Evolutionary conservation across 1,140 invertebrate species (phyloP), one percentile per base, ranked within the genome.

Genomic region (Zaprionus davidi): DNA sequence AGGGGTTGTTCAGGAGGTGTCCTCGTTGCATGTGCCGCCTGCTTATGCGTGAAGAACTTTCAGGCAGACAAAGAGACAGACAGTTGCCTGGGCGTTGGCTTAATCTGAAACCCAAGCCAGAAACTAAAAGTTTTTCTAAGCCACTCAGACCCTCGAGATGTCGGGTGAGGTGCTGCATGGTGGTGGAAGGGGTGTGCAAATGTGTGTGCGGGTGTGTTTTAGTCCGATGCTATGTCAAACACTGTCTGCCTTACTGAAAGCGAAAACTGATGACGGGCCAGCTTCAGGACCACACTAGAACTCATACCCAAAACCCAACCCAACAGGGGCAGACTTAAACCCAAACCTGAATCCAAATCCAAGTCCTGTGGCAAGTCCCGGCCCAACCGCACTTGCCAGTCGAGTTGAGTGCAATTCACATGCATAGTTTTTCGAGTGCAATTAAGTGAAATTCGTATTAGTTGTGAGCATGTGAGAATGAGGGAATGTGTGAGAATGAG

Each of bases 381-480:
- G 22, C 7, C 38, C 36, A 31, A 58, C 68, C 82, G 64, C 73
- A 75, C 38, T 81, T 81, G 75, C 49, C 77, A 87, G 84, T 78
- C 75, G 76, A 80, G 83, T 80, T 83, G 84, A 81, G 78, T 77
- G 85, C 79, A 85, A 90, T 90, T 81, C 86, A 82, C 76, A 85
- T 88, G 82, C 85, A 90, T 82, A 85, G 85, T 81, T 85, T 80
- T 81, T 90, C 79, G 75, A 90, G 86, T 79, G 81, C 85, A 88
- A 88, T 88, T 88, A 88, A 88, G 85, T 85, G 78, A 85, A 90
- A 88, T 72, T 88, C 81, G 81, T 90, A 79, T 90, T 85, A 88
- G 78, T 88, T 85, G 71, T 87, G 69, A 64, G 46, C 12, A 57
- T 41, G 56, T 34, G 31, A 20, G 15, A 24, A 38, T 62, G 53